phyloP scores from a whole-genome alignment of 2,797 vertebrate species.

The Lithobates pipiens region DNA sequence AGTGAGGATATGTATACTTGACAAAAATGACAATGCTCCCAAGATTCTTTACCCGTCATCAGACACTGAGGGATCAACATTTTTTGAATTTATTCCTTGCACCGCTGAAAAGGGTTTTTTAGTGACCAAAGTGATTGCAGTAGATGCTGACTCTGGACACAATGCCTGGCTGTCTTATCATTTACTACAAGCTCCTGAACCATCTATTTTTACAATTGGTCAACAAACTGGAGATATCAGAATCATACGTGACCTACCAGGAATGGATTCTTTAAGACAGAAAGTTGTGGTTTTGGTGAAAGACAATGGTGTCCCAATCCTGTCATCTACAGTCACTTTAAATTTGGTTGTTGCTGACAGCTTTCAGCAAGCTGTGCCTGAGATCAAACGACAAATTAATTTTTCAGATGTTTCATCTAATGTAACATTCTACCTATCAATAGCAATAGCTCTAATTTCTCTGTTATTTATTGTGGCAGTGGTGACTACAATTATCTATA shows the following conservation, averaged over 20 bases:
- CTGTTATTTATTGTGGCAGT: constrained; percentile 34
- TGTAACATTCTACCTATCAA: constrained; percentile 34
- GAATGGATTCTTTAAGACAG: not conserved
- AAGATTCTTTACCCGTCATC: constrained; percentile 46
- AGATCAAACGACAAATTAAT: not conserved
- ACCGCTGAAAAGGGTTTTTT: constrained; percentile 74
- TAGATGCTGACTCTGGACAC: constrained; percentile 72
- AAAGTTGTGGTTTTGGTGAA: constrained; percentile 31
- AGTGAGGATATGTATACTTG: constrained; percentile 67
- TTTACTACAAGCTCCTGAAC: constrained; percentile 27
- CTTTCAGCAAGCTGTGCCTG: constrained; percentile 71
- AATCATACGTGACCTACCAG: not conserved
- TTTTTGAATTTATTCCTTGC: constrained; percentile 66
- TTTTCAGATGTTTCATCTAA: constrained; percentile 24
- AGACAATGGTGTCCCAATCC: constrained; percentile 57
- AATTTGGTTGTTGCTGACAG: constrained; percentile 79
- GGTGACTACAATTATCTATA: constrained; percentile 7
- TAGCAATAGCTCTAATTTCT: constrained; percentile 35
- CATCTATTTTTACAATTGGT: constrained; percentile 14
- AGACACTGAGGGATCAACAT: not conserved
- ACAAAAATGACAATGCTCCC: constrained; percentile 50
- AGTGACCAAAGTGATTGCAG: constrained; percentile 73
- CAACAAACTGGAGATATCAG: constrained; percentile 38
- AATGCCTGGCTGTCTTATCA: constrained; percentile 67
- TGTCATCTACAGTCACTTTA: constrained; percentile 76